Base-by-base conservation (phyloP, 2,888 invertebrate genomes). In the Perizoma affinitatum region DNA sequence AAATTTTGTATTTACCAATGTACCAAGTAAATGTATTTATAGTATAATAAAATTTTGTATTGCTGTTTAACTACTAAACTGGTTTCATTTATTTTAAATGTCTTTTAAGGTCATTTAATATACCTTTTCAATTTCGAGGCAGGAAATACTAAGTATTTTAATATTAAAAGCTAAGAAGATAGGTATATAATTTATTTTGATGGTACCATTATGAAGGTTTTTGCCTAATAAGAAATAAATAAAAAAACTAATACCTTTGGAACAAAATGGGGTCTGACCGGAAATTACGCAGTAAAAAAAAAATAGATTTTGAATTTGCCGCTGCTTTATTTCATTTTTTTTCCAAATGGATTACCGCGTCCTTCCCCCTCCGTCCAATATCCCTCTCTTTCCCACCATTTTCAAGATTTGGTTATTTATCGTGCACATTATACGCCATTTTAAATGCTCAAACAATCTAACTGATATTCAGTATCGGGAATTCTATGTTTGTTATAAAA, bases 331-430 rank as follows among this genome's bases (percentile, higher is more conserved):
- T 76, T 79, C 72, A 67, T 74, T 71, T 75, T 72, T n/a, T 73
- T 82, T 78, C 72, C 74, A 77, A 73, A 67, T 82, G 77, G 76
- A 82, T 79, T 86, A 82, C 80, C 84, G 87, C 87, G 87, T 87
- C 87, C 84, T 84, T 87, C 83, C 83, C 87, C 84, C 85, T 81
- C 86, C 79, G 79, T 72, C 42, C 52, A 55, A 49, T 70, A 76
- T 79, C 80, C 79, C 79, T 86, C 83, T 79, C 81, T 79, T 83
- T 87, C 85, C 86, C 78, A 83, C 84, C 80, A 82, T 83, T 83
- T 84, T 80, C 76, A 81, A 73, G 77, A 72, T 75, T 80, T 73
- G 83, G 87, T 87, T 73, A 79, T 87, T 86, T 86, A 69, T 61
- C 50, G 68, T 68, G 70, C 73, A 72, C 66, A 45, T 62, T 67